phyloP scores from a whole-genome alignment of 2,888 invertebrate genomes.

The Creontiades dilutus region DNA sequence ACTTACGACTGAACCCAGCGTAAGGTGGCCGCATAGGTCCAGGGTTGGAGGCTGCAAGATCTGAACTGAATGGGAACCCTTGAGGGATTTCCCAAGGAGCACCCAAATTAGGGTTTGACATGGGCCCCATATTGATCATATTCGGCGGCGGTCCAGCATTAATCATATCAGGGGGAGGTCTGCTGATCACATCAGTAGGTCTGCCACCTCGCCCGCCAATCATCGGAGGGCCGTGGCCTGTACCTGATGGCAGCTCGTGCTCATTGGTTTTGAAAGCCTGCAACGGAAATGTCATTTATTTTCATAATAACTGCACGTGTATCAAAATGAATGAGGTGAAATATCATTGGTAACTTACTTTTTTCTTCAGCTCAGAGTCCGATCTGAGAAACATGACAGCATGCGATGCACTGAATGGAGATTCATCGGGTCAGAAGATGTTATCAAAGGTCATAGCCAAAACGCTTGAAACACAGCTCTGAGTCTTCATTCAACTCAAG shows the following conservation, averaged over 20 bases:
- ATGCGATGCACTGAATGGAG: background rate
- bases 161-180: background rate
- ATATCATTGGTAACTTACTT: conserved; percentile 1
- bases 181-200: background rate
- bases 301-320: background rate
- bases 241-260: background rate
- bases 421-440: no score
- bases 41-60: background rate
- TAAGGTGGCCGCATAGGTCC: background rate
- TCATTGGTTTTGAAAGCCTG: background rate
- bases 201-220: no score
- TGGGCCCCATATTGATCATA: background rate
- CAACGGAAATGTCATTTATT: background rate
- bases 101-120: background rate
- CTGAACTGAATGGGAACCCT: background rate
- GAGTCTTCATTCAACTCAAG: no score
- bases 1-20: background rate
- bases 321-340: background rate
- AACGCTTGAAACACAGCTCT: no score
- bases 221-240: background rate
- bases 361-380: background rate
- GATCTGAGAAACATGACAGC: background rate
- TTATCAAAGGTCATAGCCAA: no score
- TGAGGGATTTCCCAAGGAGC: background rate
- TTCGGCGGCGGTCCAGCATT: background rate